These are phyloP conservation scores for Drosophila triauraria DNA, from an alignment of 1,140 invertebrate genomes.

Conservation along the genomic window DNA sequence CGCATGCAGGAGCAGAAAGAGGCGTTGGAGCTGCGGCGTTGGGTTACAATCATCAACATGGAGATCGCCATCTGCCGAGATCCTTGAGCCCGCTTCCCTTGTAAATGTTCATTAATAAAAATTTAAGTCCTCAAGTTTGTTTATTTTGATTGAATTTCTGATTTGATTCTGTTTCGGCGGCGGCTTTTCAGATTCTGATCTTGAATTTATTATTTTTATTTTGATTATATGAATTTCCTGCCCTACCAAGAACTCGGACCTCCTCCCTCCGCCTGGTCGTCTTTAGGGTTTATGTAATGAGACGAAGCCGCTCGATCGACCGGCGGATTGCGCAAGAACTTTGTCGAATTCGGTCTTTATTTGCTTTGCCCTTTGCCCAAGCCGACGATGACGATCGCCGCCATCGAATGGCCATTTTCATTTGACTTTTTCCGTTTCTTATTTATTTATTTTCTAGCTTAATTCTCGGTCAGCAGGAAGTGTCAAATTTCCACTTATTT, in stretches of 20 bases:
- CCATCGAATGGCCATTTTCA: conserved; percentile 71
- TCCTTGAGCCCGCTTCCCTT: not conserved
- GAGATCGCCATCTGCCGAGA: conserved; percentile 24
- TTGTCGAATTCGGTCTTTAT: conserved; percentile 51
- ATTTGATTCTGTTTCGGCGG: conserved; percentile 11
- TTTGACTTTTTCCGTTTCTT: conserved; percentile 56
- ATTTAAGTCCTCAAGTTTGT: conserved; percentile 38
- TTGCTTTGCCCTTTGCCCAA: conserved; percentile 11
- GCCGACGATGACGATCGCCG: conserved; percentile 12
- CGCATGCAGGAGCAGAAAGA: conserved; percentile 38
- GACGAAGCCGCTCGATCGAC: conserved; percentile 37
- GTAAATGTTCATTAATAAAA: conserved; percentile 45
- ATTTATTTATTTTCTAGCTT: conserved; percentile 59
- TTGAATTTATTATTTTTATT: conserved; percentile 33
- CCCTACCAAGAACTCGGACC: conserved; percentile 50
- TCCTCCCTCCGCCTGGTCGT: conserved; percentile 3
- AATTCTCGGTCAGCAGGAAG: conserved; percentile 65
- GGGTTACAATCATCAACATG: conserved; percentile 55
- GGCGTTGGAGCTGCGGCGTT: conserved; percentile 33
- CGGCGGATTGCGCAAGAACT: conserved; percentile 67
- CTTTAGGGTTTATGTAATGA: conserved; percentile 63
- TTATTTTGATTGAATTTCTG: conserved; percentile 56
- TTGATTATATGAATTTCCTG: conserved; percentile 66
- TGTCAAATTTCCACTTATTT: conserved; percentile 59
- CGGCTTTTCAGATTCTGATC: conserved; percentile 20